These are phyloP conservation scores for Magallana gigas DNA, from an alignment of 1,140 invertebrate species.

Conservation along the genomic window DNA sequence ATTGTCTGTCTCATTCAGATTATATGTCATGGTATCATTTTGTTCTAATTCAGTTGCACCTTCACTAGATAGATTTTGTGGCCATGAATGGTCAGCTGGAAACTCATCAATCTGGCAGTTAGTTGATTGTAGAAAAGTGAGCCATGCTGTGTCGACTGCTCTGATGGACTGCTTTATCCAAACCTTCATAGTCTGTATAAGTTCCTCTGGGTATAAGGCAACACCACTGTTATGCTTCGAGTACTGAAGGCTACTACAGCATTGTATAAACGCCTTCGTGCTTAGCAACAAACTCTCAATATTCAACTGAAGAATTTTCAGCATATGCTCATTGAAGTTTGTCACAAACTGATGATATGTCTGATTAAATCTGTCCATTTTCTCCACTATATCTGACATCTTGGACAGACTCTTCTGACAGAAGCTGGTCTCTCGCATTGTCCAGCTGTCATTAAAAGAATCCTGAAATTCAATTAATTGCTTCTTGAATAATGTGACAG, in stretches of 20 bases:
- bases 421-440: conserved; percentile 1
- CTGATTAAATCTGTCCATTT: background rate
- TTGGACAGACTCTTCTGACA: background rate
- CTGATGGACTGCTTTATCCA: background rate
- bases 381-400: background rate
- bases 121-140: background rate
- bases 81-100: too few species aligned
- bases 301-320: background rate
- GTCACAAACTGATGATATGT: background rate
- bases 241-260: background rate
- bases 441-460: background rate
- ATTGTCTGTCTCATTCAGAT: background rate
- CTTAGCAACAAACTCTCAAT: background rate
- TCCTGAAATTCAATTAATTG: background rate
- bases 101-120: background rate
- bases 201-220: conserved; percentile 7
- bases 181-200: background rate
- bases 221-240: background rate
- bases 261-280: background rate
- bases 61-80: too few species aligned
- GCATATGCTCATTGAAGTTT: background rate
- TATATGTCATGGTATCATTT: too few species aligned
- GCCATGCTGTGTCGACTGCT: background rate
- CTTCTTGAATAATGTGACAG: background rate
- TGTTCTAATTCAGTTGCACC: too few species aligned